Conservation (phyloP, 2,797 vertebrate genomes). For the Clamator glandarius region DNA sequence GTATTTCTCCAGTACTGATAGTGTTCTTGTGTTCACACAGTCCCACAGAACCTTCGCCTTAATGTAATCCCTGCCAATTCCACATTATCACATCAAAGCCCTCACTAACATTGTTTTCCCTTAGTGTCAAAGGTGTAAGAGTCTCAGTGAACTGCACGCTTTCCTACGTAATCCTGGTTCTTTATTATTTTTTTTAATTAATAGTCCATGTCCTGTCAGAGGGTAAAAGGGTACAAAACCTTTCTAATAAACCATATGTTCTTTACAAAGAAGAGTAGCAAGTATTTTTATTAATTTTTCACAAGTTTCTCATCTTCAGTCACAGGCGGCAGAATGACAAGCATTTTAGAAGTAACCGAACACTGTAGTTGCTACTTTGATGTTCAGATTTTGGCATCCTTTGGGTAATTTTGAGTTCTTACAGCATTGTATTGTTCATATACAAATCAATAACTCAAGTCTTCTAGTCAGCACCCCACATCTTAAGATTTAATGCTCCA, state of each 20-base stretch:
- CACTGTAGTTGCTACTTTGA: background rate
- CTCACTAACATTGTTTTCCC: conserved; percentile 72
- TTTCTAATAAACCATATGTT: background rate
- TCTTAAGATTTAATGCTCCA: conserved; percentile 75
- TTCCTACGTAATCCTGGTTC: background rate
- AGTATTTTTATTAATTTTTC: background rate
- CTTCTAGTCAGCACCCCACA: background rate
- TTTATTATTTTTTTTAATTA: background rate
- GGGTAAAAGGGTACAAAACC: background rate
- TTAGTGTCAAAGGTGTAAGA: conserved; percentile 66
- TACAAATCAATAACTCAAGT: conserved; percentile 20
- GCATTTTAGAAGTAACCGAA: background rate
- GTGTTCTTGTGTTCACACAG: conserved; percentile 77
- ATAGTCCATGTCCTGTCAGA: background rate
- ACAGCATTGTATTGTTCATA: conserved; percentile 47
- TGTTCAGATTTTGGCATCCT: conserved; percentile 5
- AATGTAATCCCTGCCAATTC: conserved; percentile 81
- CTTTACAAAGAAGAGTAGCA: background rate
- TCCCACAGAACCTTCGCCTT: conserved; percentile 74
- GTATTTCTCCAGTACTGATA: conserved; percentile 79
- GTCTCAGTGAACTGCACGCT: background rate
- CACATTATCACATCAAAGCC: conserved; percentile 84
- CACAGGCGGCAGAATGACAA: background rate
- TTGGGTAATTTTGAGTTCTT: conserved; percentile 30
- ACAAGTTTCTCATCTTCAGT: background rate